phyloP scores from a whole-genome alignment of 2,888 invertebrate genomes.

The Stenichneumon culpator region DNA sequence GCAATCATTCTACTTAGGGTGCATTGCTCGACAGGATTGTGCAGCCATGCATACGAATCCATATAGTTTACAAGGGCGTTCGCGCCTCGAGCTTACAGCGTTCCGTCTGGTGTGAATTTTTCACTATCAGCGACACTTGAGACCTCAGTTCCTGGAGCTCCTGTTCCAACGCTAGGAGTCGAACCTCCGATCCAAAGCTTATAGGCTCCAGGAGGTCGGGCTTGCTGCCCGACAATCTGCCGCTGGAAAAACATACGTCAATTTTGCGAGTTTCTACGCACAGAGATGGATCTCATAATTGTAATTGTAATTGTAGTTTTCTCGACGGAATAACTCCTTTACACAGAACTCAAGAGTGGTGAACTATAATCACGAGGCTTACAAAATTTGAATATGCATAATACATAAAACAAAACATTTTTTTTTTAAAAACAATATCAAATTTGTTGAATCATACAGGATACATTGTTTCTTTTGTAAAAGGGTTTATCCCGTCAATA shows the following conservation, averaged over 20 bases:
- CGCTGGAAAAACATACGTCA: slow-evolving; percentile 68
- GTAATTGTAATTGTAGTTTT: no score
- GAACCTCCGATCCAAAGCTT: slow-evolving; percentile 84
- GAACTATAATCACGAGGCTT: no score
- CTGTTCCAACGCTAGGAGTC: slow-evolving; percentile 83
- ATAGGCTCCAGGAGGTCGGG: slow-evolving; percentile 83
- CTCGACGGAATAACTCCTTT: no score
- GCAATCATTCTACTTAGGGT: slow-evolving; percentile 22
- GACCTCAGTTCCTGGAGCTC: slow-evolving; percentile 83
- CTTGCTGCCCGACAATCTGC: slow-evolving; percentile 80
- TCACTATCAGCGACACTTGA: slow-evolving; percentile 83
- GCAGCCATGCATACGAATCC: neutral
- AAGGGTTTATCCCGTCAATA: no score
- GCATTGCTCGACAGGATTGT: neutral
- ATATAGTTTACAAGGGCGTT: neutral
- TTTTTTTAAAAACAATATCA: no score
- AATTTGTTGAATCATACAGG: no score
- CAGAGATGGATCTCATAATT: no score
- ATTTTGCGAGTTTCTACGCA: no score
- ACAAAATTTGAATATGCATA: no score
- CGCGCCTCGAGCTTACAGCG: slow-evolving; percentile 73
- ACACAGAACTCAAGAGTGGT: no score
- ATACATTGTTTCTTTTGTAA: no score
- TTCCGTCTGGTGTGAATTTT: slow-evolving; percentile 77
- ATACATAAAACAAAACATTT: no score